phyloP scores from a whole-genome alignment of 2,888 invertebrate genomes.

The Phorcus lineatus region DNA sequence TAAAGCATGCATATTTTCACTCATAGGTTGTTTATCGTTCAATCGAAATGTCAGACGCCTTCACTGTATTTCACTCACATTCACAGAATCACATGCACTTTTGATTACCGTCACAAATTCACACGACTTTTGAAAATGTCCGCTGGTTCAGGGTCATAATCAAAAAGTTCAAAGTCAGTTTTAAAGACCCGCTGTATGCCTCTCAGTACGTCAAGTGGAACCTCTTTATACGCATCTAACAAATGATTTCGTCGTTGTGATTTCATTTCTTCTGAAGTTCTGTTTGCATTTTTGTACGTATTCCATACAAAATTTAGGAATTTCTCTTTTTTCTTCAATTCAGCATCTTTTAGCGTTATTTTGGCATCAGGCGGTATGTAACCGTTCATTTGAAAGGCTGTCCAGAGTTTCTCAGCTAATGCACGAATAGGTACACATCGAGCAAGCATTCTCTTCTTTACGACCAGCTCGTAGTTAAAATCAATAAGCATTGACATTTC shows the following conservation, averaged over 20 bases:
- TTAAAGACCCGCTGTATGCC: not conserved
- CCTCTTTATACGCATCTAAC: not conserved
- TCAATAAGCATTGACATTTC: constrained; percentile 36
- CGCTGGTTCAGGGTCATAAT: not conserved
- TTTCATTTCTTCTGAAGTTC: not conserved
- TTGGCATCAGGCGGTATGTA: constrained; percentile 31
- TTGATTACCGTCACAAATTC: too few species aligned
- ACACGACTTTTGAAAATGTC: not conserved
- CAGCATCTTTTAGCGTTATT: not conserved
- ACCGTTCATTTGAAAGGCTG: constrained; percentile 40
- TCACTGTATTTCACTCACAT: too few species aligned
- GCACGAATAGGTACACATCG: constrained; percentile 32
- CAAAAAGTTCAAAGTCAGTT: not conserved
- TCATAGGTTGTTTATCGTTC: too few species aligned
- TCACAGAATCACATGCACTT: too few species aligned
- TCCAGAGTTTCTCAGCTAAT: constrained; percentile 37
- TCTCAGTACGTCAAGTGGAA: not conserved
- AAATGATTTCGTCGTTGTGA: not conserved
- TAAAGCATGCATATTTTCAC: too few species aligned
- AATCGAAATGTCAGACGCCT: too few species aligned
- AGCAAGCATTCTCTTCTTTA: not conserved
- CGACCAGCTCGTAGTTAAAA: constrained; percentile 38
- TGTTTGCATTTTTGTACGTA: not conserved
- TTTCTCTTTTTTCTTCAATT: constrained; percentile 19
- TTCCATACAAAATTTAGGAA: not conserved